Base-by-base conservation (phyloP, 2,888 invertebrate genomes). In the Endotricha flammealis region DNA sequence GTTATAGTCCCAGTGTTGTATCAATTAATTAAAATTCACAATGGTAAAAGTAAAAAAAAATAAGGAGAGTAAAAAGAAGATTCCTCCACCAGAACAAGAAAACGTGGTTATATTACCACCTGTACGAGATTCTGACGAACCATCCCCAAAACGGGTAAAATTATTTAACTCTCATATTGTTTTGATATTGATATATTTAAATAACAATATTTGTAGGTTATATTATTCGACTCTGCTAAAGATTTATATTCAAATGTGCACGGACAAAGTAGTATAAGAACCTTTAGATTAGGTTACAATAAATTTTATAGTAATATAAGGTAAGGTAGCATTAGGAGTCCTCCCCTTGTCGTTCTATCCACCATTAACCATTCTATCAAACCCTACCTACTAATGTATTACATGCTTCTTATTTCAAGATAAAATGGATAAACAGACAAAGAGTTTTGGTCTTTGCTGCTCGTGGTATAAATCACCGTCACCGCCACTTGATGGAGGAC, bases 401-500 rank as follows among this genome's bases (percentile, higher is more conserved):
- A n/a, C 7, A 22, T 35, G 2, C 23, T 13, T 20, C 12, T 41
- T 4, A 24, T 29, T 38, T 35, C 16, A 28, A 97, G 96, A 87
- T 89, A 23, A 95, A 93, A 90, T 99, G 99, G 98, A 91, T 90
- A 35, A 99, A 99, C 81, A 93, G 93, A 61, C 96, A 98, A 72
- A 88, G 99, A 50, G 95, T 98, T 0, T 78, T 99, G 31, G 92
- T 99, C 0, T 95, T 99, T 74, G 94, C 96, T n/a, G 94, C 98
- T 1, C 90, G 99, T 50, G 99, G 99, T 11, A 96, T 98, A 32
- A 94, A 93, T 53, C 93, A 94, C 63, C 89, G 97, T 29, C 95
- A 97, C 66, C 90, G 99, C 2, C 99, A 99, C 83, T 82, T 99
- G 11, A 98, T 99, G 98, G 94, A 94, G 50, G 98, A 99, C 68